Conservation (phyloP, 1,140 invertebrate genomes). For the Diprion similis region DNA sequence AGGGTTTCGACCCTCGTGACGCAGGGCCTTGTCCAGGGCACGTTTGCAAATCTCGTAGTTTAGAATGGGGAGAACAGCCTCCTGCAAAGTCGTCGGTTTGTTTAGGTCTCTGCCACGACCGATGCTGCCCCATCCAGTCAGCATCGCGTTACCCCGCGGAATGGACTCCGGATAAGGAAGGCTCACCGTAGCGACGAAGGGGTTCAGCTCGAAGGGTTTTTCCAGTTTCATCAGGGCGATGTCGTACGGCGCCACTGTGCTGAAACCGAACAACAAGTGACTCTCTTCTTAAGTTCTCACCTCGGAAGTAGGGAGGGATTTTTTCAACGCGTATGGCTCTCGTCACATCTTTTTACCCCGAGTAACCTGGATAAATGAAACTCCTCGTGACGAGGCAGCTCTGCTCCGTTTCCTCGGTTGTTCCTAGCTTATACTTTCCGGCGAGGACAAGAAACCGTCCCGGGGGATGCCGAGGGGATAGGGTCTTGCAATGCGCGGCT, state of each 20-base stretch:
- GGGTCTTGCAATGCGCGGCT: slow-evolving; percentile 61
- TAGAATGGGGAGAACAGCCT: slow-evolving; percentile 55
- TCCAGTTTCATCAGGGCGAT: slow-evolving; percentile 62
- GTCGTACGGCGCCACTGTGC: slow-evolving; percentile 58
- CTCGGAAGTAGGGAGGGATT: background rate
- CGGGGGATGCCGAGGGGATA: slow-evolving; percentile 24
- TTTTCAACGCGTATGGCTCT: background rate
- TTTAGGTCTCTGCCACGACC: slow-evolving; percentile 46
- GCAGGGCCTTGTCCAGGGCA: slow-evolving; percentile 39
- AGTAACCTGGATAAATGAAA: slow-evolving; percentile 45
- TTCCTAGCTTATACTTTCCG: slow-evolving; percentile 52
- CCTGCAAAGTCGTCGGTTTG: slow-evolving; percentile 53
- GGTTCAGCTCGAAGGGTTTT: slow-evolving; percentile 54
- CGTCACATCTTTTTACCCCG: slow-evolving; percentile 34
- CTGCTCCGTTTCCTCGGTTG: slow-evolving; percentile 52
- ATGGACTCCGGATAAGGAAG: slow-evolving; percentile 52
- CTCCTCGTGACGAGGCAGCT: slow-evolving; percentile 39
- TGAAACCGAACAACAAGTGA: slow-evolving; percentile 21
- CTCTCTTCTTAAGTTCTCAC: background rate
- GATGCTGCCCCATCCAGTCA: slow-evolving; percentile 62
- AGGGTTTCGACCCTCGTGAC: slow-evolving; percentile 44
- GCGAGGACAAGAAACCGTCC: slow-evolving; percentile 47
- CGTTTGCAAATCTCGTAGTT: slow-evolving; percentile 52
- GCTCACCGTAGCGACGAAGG: slow-evolving; percentile 52
- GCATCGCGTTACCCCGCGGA: slow-evolving; percentile 54